Base-by-base conservation (phyloP, 1,140 invertebrate species). In the Phocides pigmalion region DNA sequence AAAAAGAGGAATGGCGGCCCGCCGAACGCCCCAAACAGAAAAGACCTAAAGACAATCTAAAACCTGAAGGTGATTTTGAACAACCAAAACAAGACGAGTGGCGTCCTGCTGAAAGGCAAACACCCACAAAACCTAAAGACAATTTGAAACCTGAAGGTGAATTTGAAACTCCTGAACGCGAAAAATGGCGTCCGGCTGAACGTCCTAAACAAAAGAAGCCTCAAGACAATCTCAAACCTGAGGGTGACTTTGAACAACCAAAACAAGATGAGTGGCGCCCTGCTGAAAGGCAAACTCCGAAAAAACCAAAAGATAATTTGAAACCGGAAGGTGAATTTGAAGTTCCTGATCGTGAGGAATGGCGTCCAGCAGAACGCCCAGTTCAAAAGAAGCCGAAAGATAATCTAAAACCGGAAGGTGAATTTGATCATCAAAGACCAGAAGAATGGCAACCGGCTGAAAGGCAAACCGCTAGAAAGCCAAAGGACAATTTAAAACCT, bases 61-160 rank as follows among this genome's bases (percentile, higher is more conserved):
- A 70, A 59, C 90, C 93, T 0, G 93, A 94, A 79, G 94, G 93
- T 93, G 92, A 93, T 0, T 94, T 95, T 77, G 91, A 93, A 65
- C 70, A 79, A 46, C 89, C 88, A 0, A 75, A 89, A 64, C 66
- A 66, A 17, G 70, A 90, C 0, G 64, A 81, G 68, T 93, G 84
- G 66, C 66, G 70, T 22, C 92, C 92, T 25, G 94, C 92, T 0
- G 93, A 94, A 41, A 72, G 87, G 37, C 75, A 74, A 44, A 74
- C 53, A 19, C 85, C 75, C 4, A 83, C 82, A 14, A 94, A 92
- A 72, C 93, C 87, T 4, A 56, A 75, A 63, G 93, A 93, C 65
- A 94, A 94, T 79, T 62, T 95, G 0, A 84, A 75, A 65, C 89
- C 92, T 0, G 93, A 94, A 76, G 94, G 94, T 11, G 84, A 87